Percentiles rank a stretch among this genome's conserved stretches.
Conservation (phyloP, 2,888 invertebrate genomes). For the Papilio gigon region DNA sequence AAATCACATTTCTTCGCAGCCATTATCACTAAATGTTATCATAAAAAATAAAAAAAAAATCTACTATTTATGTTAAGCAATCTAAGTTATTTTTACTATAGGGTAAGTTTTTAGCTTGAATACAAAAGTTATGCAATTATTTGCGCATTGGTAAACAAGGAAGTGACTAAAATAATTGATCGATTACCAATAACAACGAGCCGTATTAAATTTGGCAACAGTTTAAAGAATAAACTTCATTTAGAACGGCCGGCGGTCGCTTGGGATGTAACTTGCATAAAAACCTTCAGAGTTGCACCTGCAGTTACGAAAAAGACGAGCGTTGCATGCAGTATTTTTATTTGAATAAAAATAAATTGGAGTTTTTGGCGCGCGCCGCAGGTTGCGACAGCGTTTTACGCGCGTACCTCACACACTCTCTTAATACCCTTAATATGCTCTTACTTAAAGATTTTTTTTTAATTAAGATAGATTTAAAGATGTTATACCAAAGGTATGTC, state of each 20-base stretch:
- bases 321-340: conserved; percentile 57
- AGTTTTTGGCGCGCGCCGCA: conserved; percentile 42
- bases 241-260: conserved; percentile 47
- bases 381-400: conserved; percentile 47
- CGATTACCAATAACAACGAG: conserved; percentile 44
- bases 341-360: conserved; percentile 55
- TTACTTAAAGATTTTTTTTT: too few species aligned
- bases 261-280: conserved; percentile 60
- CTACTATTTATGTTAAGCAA: too few species aligned
- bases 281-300: conserved; percentile 57
- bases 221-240: conserved; percentile 35
- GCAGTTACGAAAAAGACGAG: conserved; percentile 58
- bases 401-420: conserved; percentile 12
- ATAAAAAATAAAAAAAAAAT: too few species aligned
- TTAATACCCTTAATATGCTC: too few species aligned
- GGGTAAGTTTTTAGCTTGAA: not conserved
- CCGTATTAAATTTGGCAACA: conserved; percentile 47
- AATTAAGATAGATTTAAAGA: too few species aligned
- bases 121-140: conserved; percentile 13
- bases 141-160: conserved; percentile 10
- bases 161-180: conserved; percentile 10
- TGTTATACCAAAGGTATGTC: too few species aligned
- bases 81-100: not conserved
- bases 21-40: too few species aligned
- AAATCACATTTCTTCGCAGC: too few species aligned